phyloP scores from a whole-genome alignment of 2,888 invertebrate genomes.

The Phasia obesa region DNA sequence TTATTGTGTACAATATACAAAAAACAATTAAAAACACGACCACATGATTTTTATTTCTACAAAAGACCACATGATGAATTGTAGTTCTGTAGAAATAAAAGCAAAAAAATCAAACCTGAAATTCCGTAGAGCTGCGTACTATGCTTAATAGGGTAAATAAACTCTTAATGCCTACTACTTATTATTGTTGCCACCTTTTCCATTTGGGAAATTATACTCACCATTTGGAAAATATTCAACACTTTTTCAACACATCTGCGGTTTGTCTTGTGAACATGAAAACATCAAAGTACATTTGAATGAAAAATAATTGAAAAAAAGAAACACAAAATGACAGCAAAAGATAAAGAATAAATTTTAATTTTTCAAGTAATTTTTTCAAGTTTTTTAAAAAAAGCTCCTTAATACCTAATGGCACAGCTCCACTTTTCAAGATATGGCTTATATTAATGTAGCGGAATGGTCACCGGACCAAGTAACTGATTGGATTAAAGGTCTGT shows the following conservation, averaged over 20 bases:
- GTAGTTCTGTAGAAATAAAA: no score
- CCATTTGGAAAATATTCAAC: no score
- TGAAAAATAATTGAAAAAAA: conserved; percentile 27
- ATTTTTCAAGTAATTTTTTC: conserved; percentile 43
- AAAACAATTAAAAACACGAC: no score
- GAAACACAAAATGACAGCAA: conserved; percentile 45
- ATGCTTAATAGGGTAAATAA: no score
- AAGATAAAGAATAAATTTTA: conserved; percentile 46
- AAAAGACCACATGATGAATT: no score
- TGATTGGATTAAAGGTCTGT: conserved; percentile 93
- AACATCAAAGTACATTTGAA: not conserved
- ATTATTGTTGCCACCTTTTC: no score
- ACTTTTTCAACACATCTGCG: not conserved
- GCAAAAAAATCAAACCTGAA: no score
- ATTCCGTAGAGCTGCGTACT: no score
- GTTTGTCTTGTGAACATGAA: conserved; percentile 1
- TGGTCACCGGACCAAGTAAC: conserved; percentile 95
- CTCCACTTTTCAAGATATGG: conserved; percentile 83
- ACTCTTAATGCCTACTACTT: no score
- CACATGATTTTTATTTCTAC: no score
- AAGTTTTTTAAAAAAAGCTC: conserved; percentile 4
- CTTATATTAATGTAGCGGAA: conserved; percentile 92
- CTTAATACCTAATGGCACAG: conserved; percentile 23
- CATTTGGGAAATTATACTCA: no score
- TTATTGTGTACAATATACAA: no score